These are phyloP conservation scores for Bergia sp. DNA, from an alignment of 92 coral and sea anemone genomes.

Conservation along the genomic window DNA sequence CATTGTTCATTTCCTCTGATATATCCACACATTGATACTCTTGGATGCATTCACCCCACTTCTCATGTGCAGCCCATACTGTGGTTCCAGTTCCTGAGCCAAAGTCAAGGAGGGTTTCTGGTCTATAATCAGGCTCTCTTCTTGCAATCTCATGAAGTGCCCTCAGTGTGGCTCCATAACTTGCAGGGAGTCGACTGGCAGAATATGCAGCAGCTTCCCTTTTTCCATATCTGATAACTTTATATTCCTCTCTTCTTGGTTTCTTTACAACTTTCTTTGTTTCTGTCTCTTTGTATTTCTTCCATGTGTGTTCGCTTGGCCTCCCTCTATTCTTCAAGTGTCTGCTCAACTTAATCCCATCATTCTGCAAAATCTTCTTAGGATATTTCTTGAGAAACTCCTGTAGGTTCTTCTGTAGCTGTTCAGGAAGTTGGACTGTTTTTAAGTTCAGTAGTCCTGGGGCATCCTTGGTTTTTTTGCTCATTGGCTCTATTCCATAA, in stretches of 20 bases:
- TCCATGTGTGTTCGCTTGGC: slow-evolving; percentile 92
- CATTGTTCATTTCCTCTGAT: slow-evolving; percentile 85
- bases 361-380: slow-evolving; percentile 75
- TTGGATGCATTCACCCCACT: slow-evolving; percentile 83
- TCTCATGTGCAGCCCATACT: slow-evolving; percentile 91
- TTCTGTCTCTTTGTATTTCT: neutral
- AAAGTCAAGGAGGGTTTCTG: slow-evolving; percentile 93
- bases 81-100: slow-evolving; percentile 95
- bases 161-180: slow-evolving; percentile 90
- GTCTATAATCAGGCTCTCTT: slow-evolving; percentile 84
- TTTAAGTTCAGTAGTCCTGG: slow-evolving; percentile 71
- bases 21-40: slow-evolving; percentile 97
- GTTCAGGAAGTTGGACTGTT: slow-evolving; percentile 81
- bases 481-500: slow-evolving; percentile 69
- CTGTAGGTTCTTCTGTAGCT: slow-evolving; percentile 74
- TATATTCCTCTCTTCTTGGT: slow-evolving; percentile 89
- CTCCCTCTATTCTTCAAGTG: slow-evolving; percentile 91
- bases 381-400: slow-evolving; percentile 78
- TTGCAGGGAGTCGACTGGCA: slow-evolving; percentile 88
- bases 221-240: slow-evolving; percentile 83
- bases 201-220: slow-evolving; percentile 92
- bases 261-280: slow-evolving; percentile 52
- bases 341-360: slow-evolving; percentile 71
- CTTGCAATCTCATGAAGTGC: slow-evolving; percentile 91
- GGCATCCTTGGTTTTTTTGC: slow-evolving; percentile 63